Conservation (phyloP, 2,797 vertebrate species). For the Darevskia mixta region DNA sequence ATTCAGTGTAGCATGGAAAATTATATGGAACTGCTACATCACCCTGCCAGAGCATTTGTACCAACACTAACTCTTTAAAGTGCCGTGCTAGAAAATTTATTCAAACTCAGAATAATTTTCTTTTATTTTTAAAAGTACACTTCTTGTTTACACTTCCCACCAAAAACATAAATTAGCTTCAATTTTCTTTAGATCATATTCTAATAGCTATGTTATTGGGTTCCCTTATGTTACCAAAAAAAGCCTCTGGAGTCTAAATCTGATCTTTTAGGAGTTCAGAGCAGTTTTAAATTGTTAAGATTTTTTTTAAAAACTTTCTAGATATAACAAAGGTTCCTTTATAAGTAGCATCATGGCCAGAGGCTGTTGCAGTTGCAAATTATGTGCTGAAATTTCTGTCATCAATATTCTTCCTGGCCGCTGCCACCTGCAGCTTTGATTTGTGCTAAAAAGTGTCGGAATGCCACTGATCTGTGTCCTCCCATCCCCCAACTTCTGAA, state of each 20-base stretch:
- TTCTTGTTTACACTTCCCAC: neutral
- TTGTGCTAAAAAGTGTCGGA: neutral
- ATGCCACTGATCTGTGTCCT: too few species aligned
- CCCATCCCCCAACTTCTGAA: neutral
- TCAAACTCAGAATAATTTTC: conserved; percentile 19
- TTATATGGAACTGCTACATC: neutral
- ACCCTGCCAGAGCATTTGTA: conserved; percentile 12
- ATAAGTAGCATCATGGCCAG: neutral
- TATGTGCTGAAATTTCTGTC: neutral
- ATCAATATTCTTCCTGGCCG: neutral
- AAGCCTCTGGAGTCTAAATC: neutral
- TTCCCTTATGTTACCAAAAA: neutral
- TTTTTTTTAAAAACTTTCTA: neutral
- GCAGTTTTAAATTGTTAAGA: neutral
- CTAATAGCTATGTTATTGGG: neutral
- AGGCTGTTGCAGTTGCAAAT: too few species aligned
- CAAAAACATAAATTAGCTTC: neutral
- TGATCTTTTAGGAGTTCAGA: neutral
- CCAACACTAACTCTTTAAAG: conserved; percentile 13
- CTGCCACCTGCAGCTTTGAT: neutral
- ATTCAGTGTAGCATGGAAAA: neutral
- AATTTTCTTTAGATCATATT: neutral
- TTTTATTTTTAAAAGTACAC: neutral
- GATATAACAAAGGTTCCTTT: neutral
- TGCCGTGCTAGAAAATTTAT: conserved; percentile 15